phyloP scores from a whole-genome alignment of 2,113 vertebrate species.

The Nipponia nippon region DNA sequence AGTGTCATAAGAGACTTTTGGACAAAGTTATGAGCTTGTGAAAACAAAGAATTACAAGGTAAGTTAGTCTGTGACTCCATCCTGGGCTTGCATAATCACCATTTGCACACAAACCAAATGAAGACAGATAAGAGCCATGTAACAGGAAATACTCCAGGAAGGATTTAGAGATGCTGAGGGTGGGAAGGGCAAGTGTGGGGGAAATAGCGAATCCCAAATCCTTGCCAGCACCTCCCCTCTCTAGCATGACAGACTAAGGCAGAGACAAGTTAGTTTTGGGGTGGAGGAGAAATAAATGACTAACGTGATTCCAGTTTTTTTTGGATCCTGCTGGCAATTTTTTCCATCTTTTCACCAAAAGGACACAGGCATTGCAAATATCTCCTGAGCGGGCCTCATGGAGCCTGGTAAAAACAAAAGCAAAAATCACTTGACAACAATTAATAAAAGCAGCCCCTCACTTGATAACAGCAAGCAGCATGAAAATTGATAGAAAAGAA shows the following conservation, averaged over 20 bases:
- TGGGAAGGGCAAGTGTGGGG: background rate
- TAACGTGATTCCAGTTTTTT: slow-evolving; percentile 99
- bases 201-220: background rate
- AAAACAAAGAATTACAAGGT: slow-evolving; percentile 1
- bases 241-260: background rate
- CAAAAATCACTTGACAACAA: background rate
- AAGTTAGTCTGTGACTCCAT: background rate
- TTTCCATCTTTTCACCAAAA: slow-evolving; percentile 98
- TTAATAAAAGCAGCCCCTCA: background rate
- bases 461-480: background rate
- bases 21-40: background rate
- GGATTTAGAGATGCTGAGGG: background rate
- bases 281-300: slow-evolving; percentile 10
- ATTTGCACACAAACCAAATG: background rate
- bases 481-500: background rate
- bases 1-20: background rate
- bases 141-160: background rate
- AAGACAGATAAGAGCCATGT: background rate
- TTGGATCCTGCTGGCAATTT: slow-evolving; percentile 95
- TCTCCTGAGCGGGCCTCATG: slow-evolving; percentile 94
- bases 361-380: slow-evolving; percentile 97
- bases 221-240: background rate
- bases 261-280: background rate
- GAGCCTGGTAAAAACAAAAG: slow-evolving; percentile 75
- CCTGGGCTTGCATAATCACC: background rate